Base-by-base conservation (phyloP, 1,140 invertebrate genomes). In the Micrasema minimum region DNA sequence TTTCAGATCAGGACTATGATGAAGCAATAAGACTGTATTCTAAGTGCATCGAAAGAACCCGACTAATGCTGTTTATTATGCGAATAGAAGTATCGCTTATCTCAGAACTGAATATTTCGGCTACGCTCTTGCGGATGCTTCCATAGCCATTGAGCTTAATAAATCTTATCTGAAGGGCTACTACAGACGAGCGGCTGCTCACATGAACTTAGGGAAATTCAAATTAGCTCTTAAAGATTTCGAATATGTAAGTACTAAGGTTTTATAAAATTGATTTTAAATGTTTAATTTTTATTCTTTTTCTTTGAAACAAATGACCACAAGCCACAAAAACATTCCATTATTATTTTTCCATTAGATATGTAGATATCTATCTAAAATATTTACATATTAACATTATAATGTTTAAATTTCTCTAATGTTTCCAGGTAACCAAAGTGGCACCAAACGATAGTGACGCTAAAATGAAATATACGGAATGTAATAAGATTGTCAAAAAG, bases 171-270 rank as follows among this genome's bases (percentile, higher is more conserved):
- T 97, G 5, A 99, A 99, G 84, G 96, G 94, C 11, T 94, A 93
- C 77, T 99, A 99, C 82, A 91, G 98, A 79, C 86, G 97, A 80
- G 98, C 98, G 0, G 95, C 94, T 0, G 93, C 97, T 38, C 90
- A 98, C 77, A 99, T 99, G 97, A 96, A 96, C 26, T 82, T 99
- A 75, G 96, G 97, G 72, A 99, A 98, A 86, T 99, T 97, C 80
- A 99, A 98, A 85, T 83, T 94, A 80, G 98, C 98, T 0, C 86
- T 99, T 51, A 95, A 92, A 82, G 97, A 99, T 86, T 99, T 96
- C 86, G 96, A 99, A 89, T 91, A 93, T 81, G 96, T 97, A 84
- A 85, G 85, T 74, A 74, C n/a, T n/a, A n/a, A n/a, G n/a, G n/a
- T n/a, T n/a, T n/a, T n/a, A n/a, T n/a, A n/a, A n/a, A n/a, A n/a